Base-by-base conservation (phyloP, 2,113 vertebrate genomes). In the Aegithalos caudatus region DNA sequence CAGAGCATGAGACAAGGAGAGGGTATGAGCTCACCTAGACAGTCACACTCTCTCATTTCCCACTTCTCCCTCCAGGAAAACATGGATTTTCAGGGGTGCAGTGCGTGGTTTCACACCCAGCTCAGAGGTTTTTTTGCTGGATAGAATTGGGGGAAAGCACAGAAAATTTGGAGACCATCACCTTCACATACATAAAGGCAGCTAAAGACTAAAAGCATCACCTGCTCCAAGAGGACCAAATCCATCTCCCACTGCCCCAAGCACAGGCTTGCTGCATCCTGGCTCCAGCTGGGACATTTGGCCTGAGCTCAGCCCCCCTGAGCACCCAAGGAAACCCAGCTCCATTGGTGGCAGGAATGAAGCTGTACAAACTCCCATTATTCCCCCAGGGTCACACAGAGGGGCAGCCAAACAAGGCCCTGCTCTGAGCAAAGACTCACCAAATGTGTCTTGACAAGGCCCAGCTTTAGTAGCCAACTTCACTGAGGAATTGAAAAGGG, bases 1-100 rank as follows among this genome's bases (percentile, higher is more conserved):
- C 53, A 50, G 9, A 13, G 54, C 2, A 0, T 14, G 84, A 69
- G 20, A 80, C 44, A 28, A 0, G 0, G 0, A 3, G 3, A 64
- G 77, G 42, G 13, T 33, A 2, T 21, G 74, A 31, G 38, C 80
- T 93, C 31, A 10, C 60, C 47, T 21, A 20, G 24, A 10, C 37
- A 29, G 19, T 19, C 27, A 5, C 1, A 0, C 35, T 42, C 42
- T 24, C 77, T 44, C 17, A 3, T 64, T 71, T 76, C 69, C 48
- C n/a, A 6, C 22, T 51, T n/a, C 73, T 44, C 53, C 35, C 78
- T 62, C 64, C 88, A 88, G 81, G 48, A 72, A 88, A 86, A 72
- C 21, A 17, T 0, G 0, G 69, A 27, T 51, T 92, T 92, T 35
- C 1, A 2, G 71, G 65, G 29, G 19, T 8, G 37, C 86, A 35